These are phyloP conservation scores for Cichlasoma orientale DNA, from an alignment of 2,797 vertebrate genomes.

Conservation along the genomic window DNA sequence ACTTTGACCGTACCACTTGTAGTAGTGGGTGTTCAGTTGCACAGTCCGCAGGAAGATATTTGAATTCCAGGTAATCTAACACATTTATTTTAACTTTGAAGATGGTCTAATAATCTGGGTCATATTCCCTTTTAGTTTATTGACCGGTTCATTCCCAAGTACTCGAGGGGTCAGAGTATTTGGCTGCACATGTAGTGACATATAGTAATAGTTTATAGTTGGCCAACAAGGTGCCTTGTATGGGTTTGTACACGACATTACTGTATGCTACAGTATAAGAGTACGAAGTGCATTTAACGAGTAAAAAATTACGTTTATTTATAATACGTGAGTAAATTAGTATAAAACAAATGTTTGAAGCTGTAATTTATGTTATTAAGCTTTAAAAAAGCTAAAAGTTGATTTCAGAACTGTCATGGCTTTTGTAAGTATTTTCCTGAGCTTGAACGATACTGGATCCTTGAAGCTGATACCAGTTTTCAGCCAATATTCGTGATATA, in stretches of 20 bases:
- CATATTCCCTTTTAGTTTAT: not conserved
- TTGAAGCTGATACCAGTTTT: not conserved
- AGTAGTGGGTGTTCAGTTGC: not conserved
- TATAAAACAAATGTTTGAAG: not conserved
- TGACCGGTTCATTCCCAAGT: not conserved
- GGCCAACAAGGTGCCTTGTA: not conserved
- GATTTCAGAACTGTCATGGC: not conserved
- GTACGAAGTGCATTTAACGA: not conserved
- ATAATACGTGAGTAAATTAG: not conserved
- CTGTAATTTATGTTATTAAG: not conserved
- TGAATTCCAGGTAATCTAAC: constrained; percentile 54
- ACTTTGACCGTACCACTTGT: constrained; percentile 21
- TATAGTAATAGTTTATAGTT: not conserved
- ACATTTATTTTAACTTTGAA: not conserved
- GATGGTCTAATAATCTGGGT: not conserved
- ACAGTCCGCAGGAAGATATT: not conserved
- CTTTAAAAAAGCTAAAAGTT: not conserved
- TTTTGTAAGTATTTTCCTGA: not conserved
- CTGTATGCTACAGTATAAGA: not conserved
- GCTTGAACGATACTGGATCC: not conserved
- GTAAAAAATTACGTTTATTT: not conserved
- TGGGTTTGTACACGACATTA: not conserved
- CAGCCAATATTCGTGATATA: not conserved
- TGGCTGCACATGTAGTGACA: not conserved
- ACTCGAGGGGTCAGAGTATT: not conserved